Evolutionary conservation across 2,113 vertebrate species (phyloP).

Genomic region (Eleginops maclovinus): DNA sequence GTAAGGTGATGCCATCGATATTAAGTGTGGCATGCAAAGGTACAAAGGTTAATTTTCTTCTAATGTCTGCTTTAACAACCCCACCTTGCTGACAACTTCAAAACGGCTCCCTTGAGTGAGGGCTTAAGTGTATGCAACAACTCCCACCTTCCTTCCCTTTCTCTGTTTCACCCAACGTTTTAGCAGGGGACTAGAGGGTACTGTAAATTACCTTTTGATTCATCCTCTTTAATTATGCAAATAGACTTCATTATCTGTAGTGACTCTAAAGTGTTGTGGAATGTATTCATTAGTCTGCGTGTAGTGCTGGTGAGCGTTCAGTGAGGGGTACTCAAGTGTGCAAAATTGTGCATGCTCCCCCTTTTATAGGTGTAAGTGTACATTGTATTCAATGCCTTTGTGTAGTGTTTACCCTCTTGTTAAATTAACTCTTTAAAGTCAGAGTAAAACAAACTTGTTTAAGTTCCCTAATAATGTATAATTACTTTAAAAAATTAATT

Average conservation of each 20-base stretch:
- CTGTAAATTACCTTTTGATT: constrained; percentile 80
- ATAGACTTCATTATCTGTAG: constrained; percentile 76
- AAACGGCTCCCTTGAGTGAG: constrained; percentile 49
- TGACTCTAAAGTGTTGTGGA: constrained; percentile 69
- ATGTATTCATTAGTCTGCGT: constrained; percentile 70
- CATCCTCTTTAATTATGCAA: constrained; percentile 81
- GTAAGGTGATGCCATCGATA: constrained; percentile 24
- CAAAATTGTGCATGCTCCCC: constrained; percentile 33
- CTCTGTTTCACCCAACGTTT: constrained; percentile 38
- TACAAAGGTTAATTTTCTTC: constrained; percentile 65
- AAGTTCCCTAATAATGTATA: background rate
- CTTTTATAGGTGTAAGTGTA: constrained; percentile 12
- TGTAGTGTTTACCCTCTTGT: background rate
- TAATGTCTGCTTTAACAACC: constrained; percentile 63
- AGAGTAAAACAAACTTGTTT: background rate
- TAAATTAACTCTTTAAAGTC: constrained; percentile 6
- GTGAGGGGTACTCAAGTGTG: constrained; percentile 57
- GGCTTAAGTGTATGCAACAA: constrained; percentile 54
- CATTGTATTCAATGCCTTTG: constrained; percentile 25
- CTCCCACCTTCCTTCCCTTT: constrained; percentile 11
- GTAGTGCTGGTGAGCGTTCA: constrained; percentile 52
- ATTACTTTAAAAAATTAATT: background rate
- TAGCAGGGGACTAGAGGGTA: constrained; percentile 62
- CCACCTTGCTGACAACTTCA: constrained; percentile 51
- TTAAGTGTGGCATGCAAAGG: constrained; percentile 43